phyloP scores from a whole-genome alignment of 2,888 invertebrate genomes.

The Netelia inedita region DNA sequence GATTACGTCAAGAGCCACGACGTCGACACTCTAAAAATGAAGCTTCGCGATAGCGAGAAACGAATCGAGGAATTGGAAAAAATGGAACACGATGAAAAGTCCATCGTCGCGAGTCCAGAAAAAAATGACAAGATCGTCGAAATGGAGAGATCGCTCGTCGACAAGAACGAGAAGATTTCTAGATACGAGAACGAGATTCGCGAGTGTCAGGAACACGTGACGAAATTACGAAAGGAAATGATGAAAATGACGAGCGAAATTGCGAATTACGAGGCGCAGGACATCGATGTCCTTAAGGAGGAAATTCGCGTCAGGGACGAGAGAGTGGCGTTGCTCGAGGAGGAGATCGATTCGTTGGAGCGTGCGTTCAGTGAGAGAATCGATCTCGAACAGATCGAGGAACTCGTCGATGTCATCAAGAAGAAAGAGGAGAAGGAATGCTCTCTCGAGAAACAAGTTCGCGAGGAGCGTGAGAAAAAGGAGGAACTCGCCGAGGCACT shows the following conservation, averaged over 20 bases:
- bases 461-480: slow-evolving; percentile 86
- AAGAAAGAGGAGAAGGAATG: slow-evolving; percentile 86
- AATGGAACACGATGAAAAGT: slow-evolving; percentile 73
- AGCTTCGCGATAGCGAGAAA: slow-evolving; percentile 80
- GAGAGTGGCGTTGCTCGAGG: slow-evolving; percentile 77
- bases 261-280: slow-evolving; percentile 76
- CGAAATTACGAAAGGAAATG: slow-evolving; percentile 71
- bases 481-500: slow-evolving; percentile 93
- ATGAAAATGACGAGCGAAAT: slow-evolving; percentile 75
- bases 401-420: slow-evolving; percentile 78
- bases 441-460: slow-evolving; percentile 85
- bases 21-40: slow-evolving; percentile 78
- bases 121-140: slow-evolving; percentile 74
- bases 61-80: slow-evolving; percentile 78
- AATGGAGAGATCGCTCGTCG: slow-evolving; percentile 77
- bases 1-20: slow-evolving; percentile 81
- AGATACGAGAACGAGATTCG: slow-evolving; percentile 76
- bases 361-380: slow-evolving; percentile 79
- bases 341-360: slow-evolving; percentile 80
- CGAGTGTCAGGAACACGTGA: slow-evolving; percentile 76
- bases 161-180: slow-evolving; percentile 77
- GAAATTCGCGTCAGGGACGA: slow-evolving; percentile 79
- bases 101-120: slow-evolving; percentile 19
- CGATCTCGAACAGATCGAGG: slow-evolving; percentile 80
- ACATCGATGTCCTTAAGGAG: slow-evolving; percentile 78